A percentile compares a stretch with the other conserved stretches of the same genome.
These are phyloP conservation scores for Drosophila heteroneura DNA, from an alignment of 2,888 invertebrate species.

Conservation along the genomic window DNA sequence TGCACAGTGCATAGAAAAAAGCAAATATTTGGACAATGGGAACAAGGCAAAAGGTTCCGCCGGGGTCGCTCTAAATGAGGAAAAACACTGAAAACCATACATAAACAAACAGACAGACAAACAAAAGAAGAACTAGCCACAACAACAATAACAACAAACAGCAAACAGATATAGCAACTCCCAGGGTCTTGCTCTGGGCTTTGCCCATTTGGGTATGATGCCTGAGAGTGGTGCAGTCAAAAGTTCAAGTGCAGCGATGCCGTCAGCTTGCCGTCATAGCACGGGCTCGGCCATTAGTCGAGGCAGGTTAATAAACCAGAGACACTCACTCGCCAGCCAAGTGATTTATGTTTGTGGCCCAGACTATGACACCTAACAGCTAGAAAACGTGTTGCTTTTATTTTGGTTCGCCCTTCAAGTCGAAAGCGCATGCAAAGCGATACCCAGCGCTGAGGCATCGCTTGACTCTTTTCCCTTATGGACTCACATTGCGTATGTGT, in stretches of 20 bases:
- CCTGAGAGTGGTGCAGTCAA: conserved; percentile 52
- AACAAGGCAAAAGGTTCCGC: conserved; percentile 60
- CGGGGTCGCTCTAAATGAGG: conserved; percentile 55
- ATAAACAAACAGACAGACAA: conserved; percentile 52
- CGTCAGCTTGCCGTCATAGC: conserved; percentile 52
- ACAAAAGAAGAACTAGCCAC: conserved; percentile 46
- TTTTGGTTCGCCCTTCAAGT: conserved; percentile 34
- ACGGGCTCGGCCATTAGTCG: conserved; percentile 64
- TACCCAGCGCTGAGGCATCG: conserved; percentile 7
- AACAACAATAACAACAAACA: conserved; percentile 29
- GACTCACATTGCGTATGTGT: conserved; percentile 67
- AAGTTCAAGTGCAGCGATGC: conserved; percentile 71
- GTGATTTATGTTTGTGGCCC: conserved; percentile 74
- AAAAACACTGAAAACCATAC: conserved; percentile 55
- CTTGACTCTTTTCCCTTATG: conserved; percentile 12
- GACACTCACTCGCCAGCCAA: conserved; percentile 48
- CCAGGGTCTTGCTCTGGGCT: conserved; percentile 29
- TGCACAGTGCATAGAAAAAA: conserved; percentile 45
- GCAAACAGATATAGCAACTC: neutral
- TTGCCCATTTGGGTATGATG: conserved; percentile 17
- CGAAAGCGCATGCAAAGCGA: conserved; percentile 31
- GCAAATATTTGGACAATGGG: conserved; percentile 76
- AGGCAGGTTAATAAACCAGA: conserved; percentile 71
- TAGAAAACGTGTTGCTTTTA: conserved; percentile 62
- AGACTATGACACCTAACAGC: conserved; percentile 73